Conservation (phyloP, 2,797 vertebrate genomes). For the Diceros bicornis region DNA sequence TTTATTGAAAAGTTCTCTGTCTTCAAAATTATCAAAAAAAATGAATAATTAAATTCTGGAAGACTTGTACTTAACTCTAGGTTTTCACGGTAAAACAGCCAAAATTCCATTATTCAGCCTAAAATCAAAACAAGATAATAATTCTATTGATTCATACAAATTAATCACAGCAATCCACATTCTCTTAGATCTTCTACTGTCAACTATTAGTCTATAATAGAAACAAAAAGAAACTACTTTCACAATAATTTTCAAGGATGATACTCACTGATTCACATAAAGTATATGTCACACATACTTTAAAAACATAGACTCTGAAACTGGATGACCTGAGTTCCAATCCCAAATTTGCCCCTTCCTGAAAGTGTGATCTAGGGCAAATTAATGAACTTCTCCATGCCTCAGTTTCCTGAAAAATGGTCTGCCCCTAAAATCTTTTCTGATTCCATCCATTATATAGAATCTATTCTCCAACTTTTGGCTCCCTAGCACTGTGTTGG, state of each 20-base stretch:
- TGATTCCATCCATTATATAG: background rate
- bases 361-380: background rate
- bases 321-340: background rate
- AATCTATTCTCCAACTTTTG: background rate
- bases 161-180: background rate
- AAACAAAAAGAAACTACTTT: constrained; percentile 34
- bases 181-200: constrained; percentile 15
- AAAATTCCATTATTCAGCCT: background rate
- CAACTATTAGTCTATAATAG: background rate
- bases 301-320: background rate
- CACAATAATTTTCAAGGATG: constrained; percentile 5
- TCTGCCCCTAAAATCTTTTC: background rate
- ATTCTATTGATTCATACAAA: background rate
- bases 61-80: background rate
- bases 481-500: background rate
- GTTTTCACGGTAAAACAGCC: background rate
- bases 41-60: constrained; percentile 1
- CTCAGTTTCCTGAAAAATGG: background rate
- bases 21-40: constrained; percentile 18
- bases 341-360: background rate
- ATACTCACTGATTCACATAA: background rate
- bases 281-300: background rate
- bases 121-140: constrained; percentile 53
- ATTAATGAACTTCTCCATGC: background rate
- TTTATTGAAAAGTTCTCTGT: background rate